Conservation (phyloP, 1,140 invertebrate species). For the Drosophila ohnishii region DNA sequence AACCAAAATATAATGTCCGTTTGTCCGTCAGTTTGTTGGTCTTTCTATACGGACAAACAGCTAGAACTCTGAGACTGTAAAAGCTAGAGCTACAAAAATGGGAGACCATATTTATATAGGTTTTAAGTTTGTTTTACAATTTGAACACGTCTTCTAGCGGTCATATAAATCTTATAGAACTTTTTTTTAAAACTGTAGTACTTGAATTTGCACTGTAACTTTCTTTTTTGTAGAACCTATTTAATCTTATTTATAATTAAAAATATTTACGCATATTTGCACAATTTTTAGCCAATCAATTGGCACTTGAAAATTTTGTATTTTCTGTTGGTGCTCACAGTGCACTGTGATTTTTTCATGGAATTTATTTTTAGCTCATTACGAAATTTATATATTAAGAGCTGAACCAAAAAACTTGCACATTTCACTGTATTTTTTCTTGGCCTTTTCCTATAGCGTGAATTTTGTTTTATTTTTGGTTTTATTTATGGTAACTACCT, state of each 20-base stretch:
- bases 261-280: slow-evolving; percentile 25
- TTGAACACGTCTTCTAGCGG: background rate
- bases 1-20: slow-evolving; percentile 7
- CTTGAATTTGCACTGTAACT: no score
- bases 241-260: background rate
- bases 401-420: slow-evolving; percentile 12
- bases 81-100: background rate
- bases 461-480: background rate
- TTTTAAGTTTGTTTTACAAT: background rate
- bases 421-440: slow-evolving; percentile 9
- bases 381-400: slow-evolving; percentile 57
- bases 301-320: slow-evolving; percentile 30
- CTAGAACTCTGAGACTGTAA: background rate
- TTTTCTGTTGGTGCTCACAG: slow-evolving; percentile 33
- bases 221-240: background rate
- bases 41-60: background rate
- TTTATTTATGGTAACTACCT: slow-evolving; percentile 23
- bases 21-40: background rate
- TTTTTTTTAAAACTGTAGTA: background rate
- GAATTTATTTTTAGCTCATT: slow-evolving; percentile 72
- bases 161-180: background rate
- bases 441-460: background rate
- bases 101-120: background rate
- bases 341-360: slow-evolving; percentile 63
- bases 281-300: slow-evolving; percentile 17